phyloP scores from a whole-genome alignment of 2,797 vertebrate species.

The Basileuterus tristriatus region DNA sequence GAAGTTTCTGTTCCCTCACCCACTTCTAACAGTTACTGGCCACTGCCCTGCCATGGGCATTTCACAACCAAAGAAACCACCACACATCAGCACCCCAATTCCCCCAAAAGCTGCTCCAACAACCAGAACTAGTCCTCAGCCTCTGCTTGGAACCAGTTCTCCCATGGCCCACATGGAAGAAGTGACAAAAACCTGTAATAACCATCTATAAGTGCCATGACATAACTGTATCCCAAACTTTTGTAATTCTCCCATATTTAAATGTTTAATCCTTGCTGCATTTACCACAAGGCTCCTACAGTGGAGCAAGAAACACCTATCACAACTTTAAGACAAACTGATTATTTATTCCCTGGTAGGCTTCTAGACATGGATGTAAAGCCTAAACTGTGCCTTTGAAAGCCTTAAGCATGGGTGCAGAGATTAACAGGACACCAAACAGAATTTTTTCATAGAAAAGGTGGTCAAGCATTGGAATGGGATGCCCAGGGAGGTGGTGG shows the following conservation, averaged over 20 bases:
- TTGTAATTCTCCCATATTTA: neutral
- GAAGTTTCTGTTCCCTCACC: neutral
- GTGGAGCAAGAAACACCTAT: neutral
- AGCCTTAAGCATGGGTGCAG: neutral
- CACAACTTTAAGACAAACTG: neutral
- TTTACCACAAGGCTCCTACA: neutral
- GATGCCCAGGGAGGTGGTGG: neutral
- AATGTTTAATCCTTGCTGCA: neutral
- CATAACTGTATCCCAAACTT: neutral
- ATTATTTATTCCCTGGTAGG: neutral
- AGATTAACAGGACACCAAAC: neutral
- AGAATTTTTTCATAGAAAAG: neutral
- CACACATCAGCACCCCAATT: neutral
- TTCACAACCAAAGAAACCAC: neutral
- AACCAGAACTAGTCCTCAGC: neutral
- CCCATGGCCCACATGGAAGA: neutral
- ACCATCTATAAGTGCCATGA: fast-evolving
- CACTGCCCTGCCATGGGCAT: neutral
- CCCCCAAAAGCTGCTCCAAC: neutral
- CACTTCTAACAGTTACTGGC: neutral
- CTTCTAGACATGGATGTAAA: too few species aligned
- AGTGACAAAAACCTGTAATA: neutral
- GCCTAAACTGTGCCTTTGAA: neutral
- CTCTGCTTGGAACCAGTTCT: neutral
- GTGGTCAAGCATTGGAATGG: neutral